phyloP scores from a whole-genome alignment of 2,797 vertebrate genomes.

The Sciaenops ocellatus region DNA sequence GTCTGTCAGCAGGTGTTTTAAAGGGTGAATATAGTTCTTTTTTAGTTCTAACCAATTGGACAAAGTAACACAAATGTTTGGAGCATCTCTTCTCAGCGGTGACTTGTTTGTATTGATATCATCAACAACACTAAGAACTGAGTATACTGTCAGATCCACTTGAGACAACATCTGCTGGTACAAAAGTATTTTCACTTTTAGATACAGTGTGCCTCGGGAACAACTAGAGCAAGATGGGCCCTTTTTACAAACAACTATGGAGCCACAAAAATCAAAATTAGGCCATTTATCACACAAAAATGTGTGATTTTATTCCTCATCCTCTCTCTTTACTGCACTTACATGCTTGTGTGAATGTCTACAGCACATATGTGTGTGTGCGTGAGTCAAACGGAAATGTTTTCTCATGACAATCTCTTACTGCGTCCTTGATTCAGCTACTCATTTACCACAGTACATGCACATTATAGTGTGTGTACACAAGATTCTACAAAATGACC shows the following conservation, averaged over 20 bases:
- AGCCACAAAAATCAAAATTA: neutral
- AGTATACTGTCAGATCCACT: neutral
- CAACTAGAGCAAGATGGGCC: neutral
- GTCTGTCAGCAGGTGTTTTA: constrained; percentile 10
- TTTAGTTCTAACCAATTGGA: neutral
- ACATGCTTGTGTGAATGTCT: neutral
- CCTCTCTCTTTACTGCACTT: neutral
- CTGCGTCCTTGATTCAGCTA: constrained; percentile 45
- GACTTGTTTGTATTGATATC: neutral
- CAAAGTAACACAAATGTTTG: constrained; percentile 5
- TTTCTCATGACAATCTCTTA: constrained; percentile 38
- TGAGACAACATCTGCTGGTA: constrained; percentile 18
- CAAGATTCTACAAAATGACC: constrained; percentile 25
- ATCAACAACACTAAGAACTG: neutral
- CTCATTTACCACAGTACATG: constrained; percentile 59
- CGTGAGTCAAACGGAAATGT: neutral
- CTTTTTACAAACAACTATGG: constrained; percentile 11
- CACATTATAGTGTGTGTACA: constrained; percentile 27
- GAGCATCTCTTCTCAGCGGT: neutral
- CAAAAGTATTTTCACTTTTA: constrained; percentile 18
- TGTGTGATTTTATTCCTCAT: neutral
- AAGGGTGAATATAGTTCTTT: neutral
- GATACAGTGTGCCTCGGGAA: constrained; percentile 13
- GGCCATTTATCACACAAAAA: constrained; percentile 4
- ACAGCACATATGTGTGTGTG: neutral